Evolutionary conservation across 1,140 invertebrate species (phyloP).

Genomic region (Palaemon carinicauda): DNA sequence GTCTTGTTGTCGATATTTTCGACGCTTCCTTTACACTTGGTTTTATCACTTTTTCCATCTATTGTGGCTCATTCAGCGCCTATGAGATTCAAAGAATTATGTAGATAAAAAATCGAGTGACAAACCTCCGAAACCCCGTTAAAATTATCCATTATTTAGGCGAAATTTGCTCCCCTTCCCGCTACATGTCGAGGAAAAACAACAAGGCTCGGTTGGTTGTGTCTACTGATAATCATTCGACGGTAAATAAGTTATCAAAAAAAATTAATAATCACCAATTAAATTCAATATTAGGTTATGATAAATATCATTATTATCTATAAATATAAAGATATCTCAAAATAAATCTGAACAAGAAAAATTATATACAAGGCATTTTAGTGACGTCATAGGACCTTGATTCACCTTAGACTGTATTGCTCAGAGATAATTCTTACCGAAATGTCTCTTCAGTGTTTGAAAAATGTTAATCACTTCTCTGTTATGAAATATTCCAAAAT

Average conservation of each 20-base stretch:
- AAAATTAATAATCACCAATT: background rate
- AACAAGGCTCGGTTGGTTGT: conserved; percentile 28
- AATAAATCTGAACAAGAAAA: too few relatives aligned
- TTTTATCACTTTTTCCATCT: background rate
- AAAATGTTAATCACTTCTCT: too few relatives aligned
- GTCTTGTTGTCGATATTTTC: too few relatives aligned
- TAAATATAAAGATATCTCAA: too few relatives aligned
- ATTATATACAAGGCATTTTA: too few relatives aligned
- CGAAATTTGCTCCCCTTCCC: conserved; percentile 37
- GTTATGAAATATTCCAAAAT: too few relatives aligned
- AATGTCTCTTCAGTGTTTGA: too few relatives aligned
- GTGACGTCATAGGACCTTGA: too few relatives aligned
- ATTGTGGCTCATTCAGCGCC: background rate
- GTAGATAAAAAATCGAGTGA: background rate
- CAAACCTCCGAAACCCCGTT: conserved; percentile 37
- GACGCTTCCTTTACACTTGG: background rate
- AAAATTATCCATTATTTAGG: conserved; percentile 39
- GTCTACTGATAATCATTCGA: background rate
- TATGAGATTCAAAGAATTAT: conserved; percentile 20
- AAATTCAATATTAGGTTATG: too few relatives aligned
- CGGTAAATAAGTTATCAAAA: background rate
- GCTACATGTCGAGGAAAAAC: conserved; percentile 52
- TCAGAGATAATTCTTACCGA: too few relatives aligned
- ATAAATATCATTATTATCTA: too few relatives aligned
- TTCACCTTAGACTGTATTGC: too few relatives aligned